Conservation (phyloP, 1,140 invertebrate genomes). For the Drosophila kurseongensis region DNA sequence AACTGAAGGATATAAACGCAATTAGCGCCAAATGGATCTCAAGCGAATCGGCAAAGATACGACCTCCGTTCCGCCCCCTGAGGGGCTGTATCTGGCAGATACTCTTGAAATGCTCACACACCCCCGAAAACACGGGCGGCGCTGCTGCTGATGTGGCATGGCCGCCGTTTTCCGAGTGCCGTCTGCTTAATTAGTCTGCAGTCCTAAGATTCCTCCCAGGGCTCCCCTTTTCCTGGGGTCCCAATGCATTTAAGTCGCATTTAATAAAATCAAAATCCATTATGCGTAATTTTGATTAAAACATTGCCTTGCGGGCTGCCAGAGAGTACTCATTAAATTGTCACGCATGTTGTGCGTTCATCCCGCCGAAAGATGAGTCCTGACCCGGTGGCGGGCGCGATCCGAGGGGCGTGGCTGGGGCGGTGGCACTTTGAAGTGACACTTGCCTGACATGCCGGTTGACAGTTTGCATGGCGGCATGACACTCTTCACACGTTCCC, state of each 20-base stretch:
- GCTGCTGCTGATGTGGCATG: conserved; percentile 80
- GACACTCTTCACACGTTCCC: conserved; percentile 63
- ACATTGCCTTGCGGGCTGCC: conserved; percentile 59
- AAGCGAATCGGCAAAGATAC: conserved; percentile 66
- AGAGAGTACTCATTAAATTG: conserved; percentile 76
- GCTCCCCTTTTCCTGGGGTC: conserved; percentile 13
- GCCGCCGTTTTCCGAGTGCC: conserved; percentile 60
- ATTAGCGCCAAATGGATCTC: conserved; percentile 79
- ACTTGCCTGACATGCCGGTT: conserved; percentile 78
- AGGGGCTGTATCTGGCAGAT: conserved; percentile 17
- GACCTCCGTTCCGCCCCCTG: not conserved
- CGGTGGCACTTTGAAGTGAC: conserved; percentile 75
- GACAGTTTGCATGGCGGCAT: conserved; percentile 76
- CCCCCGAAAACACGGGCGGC: conserved; percentile 40
- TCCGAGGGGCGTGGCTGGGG: conserved; percentile 2
- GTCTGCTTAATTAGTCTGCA: conserved; percentile 81
- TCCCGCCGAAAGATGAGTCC: conserved; percentile 14
- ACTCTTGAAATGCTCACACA: conserved; percentile 14
- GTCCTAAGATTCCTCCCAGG: conserved; percentile 11
- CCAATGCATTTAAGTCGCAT: conserved; percentile 82
- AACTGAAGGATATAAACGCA: conserved; percentile 83
- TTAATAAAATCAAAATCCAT: conserved; percentile 84
- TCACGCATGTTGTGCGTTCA: conserved; percentile 75
- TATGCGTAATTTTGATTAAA: conserved; percentile 82
- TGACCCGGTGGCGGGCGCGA: not conserved